Evolutionary conservation across 2,888 invertebrate genomes (phyloP), one percentile per base, ranked within the genome.

Genomic region (Torymus tubicola): DNA sequence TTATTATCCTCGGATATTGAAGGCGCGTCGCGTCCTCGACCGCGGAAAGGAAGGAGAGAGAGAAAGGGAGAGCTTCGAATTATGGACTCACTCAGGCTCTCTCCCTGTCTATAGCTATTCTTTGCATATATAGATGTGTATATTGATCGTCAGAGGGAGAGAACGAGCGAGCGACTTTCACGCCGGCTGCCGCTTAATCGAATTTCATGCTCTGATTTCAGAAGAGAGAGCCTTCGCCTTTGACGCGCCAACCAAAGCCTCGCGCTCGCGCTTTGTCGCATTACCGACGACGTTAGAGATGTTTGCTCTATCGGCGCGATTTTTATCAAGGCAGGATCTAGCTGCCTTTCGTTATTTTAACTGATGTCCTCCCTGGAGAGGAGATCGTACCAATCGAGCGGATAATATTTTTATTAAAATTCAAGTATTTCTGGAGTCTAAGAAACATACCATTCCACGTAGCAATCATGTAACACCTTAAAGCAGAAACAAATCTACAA

Each of bases 171-270:
- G 57, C 13, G 65, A 75, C 65, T 69, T 64, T 77, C 63, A 57
- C 53, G 60, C 65, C 68, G 31, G 10, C 52, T 50, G 42, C 21
- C 21, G 53, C 57, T 55, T 69, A 76, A 69, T 76, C 76, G 63
- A 76, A 63, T 76, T 76, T 69, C 50, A 76, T 63, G 63, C 76
- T 76, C 55, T 63, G 53, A 69, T 63, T 76, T 63, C 61, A n/a
- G n/a, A 63, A 67, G 55, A 67, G 24, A 24, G 31, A 31, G 31
- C 31, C 4, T 10, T 67, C 57, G 21, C 18, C 65, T 73, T 73
- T 73, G 65, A 73, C 63, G 50, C n/a, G 42, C 31, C 31, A 3
- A 8, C 5, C 57, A 65, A 65, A 65, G 55, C 63, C 53, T 24
- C 5, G 31, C 4, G 24, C 24, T 2, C 24, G 24, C 24, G 10